These are phyloP conservation scores for Aramus guarauna DNA, from an alignment of 2,113 vertebrate genomes.

Conservation along the genomic window DNA sequence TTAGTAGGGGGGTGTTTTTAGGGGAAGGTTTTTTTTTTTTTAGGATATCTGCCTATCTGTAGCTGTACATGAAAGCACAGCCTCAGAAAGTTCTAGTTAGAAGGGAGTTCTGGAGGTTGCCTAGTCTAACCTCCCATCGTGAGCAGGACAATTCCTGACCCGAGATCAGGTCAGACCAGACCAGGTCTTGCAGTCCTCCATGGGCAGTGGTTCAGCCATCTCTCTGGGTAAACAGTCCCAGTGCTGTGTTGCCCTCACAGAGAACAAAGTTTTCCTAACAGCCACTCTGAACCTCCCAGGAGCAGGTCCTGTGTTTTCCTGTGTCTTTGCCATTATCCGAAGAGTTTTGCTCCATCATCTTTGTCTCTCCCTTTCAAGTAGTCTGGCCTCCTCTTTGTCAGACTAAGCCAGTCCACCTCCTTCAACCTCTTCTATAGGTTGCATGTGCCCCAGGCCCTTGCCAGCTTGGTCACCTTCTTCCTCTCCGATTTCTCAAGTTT, in stretches of 20 bases:
- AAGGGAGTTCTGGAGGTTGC: background rate
- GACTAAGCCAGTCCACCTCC: background rate
- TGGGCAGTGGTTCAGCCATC: background rate
- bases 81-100: background rate
- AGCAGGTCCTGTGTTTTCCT: background rate
- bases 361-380: background rate
- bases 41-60: background rate
- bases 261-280: background rate
- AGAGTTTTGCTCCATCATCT: background rate
- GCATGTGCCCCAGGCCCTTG: background rate
- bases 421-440: background rate
- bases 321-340: background rate
- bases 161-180: background rate
- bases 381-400: background rate
- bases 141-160: background rate
- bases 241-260: background rate
- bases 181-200: background rate
- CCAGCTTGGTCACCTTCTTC: background rate
- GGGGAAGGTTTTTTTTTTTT: too few species aligned
- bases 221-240: background rate
- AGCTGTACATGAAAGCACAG: background rate
- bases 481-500: background rate
- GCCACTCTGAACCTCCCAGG: background rate
- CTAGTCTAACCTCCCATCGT: background rate
- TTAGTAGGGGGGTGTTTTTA: background rate